Conservation (phyloP, 2,113 vertebrate species). For the Lepus europaeus region DNA sequence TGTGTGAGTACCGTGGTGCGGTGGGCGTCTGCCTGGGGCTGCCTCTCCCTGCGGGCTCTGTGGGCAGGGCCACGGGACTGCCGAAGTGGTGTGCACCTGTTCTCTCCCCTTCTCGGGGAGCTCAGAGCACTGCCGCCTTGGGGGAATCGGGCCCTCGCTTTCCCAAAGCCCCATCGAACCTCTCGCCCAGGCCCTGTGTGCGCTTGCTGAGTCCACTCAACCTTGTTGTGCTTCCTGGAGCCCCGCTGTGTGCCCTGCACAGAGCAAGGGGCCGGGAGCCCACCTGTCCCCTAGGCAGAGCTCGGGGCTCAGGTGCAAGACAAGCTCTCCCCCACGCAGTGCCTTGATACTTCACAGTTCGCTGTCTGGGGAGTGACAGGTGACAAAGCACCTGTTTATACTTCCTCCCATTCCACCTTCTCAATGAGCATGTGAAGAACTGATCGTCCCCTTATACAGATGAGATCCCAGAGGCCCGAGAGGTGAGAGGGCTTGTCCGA, state of each 20-base stretch:
- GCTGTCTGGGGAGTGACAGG: neutral
- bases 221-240: neutral
- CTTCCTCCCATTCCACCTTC: neutral
- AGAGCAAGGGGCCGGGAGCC: neutral
- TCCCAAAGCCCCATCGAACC: neutral
- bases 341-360: neutral
- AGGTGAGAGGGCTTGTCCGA: neutral
- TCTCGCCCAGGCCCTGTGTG: neutral
- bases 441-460: neutral
- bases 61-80: too few species aligned
- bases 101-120: neutral
- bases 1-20: slow-evolving; percentile 93
- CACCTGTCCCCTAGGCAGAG: neutral
- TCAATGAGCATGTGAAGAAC: neutral
- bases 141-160: neutral
- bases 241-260: rapidly evolving
- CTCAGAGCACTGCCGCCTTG: neutral
- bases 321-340: rapidly evolving
- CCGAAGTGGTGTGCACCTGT: neutral
- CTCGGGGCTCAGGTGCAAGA: neutral
- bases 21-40: neutral
- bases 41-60: neutral
- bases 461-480: neutral
- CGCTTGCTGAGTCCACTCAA: neutral
- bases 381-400: neutral